Conservation (phyloP, 2,797 vertebrate species). For the Rallus crepitans region DNA sequence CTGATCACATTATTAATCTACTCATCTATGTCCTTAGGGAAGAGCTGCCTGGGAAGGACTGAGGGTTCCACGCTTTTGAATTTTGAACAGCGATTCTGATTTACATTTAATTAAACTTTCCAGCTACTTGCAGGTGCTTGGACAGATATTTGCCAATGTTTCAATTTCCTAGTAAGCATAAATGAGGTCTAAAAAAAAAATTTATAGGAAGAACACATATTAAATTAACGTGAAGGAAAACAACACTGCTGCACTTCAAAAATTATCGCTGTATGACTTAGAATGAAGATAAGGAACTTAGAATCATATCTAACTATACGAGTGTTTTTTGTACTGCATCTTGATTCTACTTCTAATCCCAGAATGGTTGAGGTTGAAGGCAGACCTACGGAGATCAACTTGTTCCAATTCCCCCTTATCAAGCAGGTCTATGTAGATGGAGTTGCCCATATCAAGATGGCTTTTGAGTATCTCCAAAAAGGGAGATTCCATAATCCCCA, state of each 20-base stretch:
- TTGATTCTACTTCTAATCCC: too few relatives aligned
- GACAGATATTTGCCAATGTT: neutral
- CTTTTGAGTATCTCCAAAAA: too few relatives aligned
- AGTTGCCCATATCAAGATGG: too few relatives aligned
- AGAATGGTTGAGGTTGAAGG: too few relatives aligned
- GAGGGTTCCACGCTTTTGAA: neutral
- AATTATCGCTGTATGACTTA: neutral
- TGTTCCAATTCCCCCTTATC: too few relatives aligned
- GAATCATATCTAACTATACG: neutral
- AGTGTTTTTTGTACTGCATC: too few relatives aligned
- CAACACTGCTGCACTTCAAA: neutral
- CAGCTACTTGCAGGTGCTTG: neutral
- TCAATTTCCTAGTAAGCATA: neutral
- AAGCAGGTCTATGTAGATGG: too few relatives aligned
- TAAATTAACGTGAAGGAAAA: too few relatives aligned
- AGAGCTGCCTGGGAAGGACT: neutral
- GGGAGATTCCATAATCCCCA: too few relatives aligned
- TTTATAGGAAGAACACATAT: too few relatives aligned
- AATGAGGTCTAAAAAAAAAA: neutral
- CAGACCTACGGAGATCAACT: too few relatives aligned
- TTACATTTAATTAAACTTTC: constrained; percentile 17
- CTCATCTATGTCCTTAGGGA: neutral
- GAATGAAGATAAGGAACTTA: neutral
- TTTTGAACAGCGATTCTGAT: neutral
- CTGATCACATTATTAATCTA: neutral